Base-by-base conservation (phyloP, 2,797 vertebrate genomes). In the Crenichthys baileyi region DNA sequence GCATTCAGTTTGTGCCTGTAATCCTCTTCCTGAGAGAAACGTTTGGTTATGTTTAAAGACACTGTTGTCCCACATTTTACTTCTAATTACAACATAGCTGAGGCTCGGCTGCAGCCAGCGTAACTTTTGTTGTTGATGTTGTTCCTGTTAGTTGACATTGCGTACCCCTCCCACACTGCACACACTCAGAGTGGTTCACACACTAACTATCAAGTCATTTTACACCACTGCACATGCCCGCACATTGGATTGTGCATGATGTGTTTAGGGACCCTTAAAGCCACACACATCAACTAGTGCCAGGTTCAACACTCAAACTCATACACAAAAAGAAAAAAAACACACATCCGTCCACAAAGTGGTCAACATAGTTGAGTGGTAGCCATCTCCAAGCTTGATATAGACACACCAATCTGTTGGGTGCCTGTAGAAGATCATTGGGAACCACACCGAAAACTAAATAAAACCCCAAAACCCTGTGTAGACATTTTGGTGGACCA, bases 71-170 rank as follows among this genome's bases (percentile, higher is more conserved):
- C 90, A 90, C 89, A 89, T 91, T 94, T 92, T 88, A 90, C 89
- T 93, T 94, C 91, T 94, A 94, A 95, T 93, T 95, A 93, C 91
- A 87, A 90, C 89, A 91, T 93, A 91, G 92, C 92, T 89, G 90
- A 92, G 92, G 91, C 91, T 90, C 84, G 77, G 90, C 75, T 90
- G 91, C 83, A 92, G 88, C 92, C 86, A 89, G 92, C 83, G 71
- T 75, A 89, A 92, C 91, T 92, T 91, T 89, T 93, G 91, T 92
- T 93, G 88, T 92, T 93, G 88, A 87, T 91, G 90, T 90, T 91
- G 87, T 88, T 91, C 89, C 87, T 92, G 90, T 93, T 94, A 93
- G 93, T 93, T 93, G 91, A 94, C 93, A 91, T 92, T 93, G 88
- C 86, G 84, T 88, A 87, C 86, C 65, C 84, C 81, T 84, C 85